Base-by-base conservation (phyloP, 2,113 vertebrate species). In the Istiophorus platypterus region DNA sequence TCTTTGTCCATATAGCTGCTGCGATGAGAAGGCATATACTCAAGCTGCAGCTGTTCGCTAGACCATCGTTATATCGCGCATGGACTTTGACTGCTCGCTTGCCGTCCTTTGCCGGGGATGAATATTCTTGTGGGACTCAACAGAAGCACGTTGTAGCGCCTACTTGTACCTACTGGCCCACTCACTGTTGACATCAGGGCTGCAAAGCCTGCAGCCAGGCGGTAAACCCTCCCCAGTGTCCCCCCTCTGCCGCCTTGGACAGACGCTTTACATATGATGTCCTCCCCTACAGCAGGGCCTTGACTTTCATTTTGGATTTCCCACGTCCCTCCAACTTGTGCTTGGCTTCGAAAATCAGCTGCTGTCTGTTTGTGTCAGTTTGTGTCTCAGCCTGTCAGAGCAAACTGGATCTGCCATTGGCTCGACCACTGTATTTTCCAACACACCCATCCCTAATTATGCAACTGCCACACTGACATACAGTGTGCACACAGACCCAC, bases 361-460 rank as follows among this genome's bases (percentile, higher is more conserved):
- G 68, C 27, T 71, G 22, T 64, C 1, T 64, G 41, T 51, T 45
- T 29, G 56, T 75, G 58, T 76, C 26, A 12, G 52, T 75, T 74
- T 74, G 78, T 72, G 85, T 52, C 57, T 62, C 62, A 64, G 77
- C 52, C 72, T 87, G 76, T 76, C 75, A 68, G 59, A 77, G 47
- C 39, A 45, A 87, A 87, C 80, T 86, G 86, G 81, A 88, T 80
- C 74, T 85, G 72, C 76, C 64, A 2, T 80, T 88, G 72, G 52
- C 59, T 84, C 49, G 63, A 52, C 72, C 76, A 29, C 65, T 47
- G 29, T 69, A 4, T 71, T 77, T 76, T 81, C 29, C 73, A 37
- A 85, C 89, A 91, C 92, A 82, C 89, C 89, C 89, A 87, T 80
- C 65, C 29, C 2, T 75, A 76, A 72, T 88, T 82, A 88, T 77